Base-by-base conservation (phyloP, 2,888 invertebrate genomes). In the Spialia ferax region DNA sequence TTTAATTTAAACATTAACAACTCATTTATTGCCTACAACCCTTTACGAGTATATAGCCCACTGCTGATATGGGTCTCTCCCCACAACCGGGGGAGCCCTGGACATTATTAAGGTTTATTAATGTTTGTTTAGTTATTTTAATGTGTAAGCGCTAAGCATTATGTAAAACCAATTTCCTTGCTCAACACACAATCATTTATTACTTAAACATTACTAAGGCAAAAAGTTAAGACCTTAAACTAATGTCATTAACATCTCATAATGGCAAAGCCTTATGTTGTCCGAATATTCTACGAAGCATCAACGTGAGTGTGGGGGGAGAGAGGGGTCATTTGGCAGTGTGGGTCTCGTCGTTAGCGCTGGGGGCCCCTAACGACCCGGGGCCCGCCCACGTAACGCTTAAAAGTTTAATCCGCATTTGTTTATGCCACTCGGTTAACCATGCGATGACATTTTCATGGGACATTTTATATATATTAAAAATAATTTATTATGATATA, bases 331-430 rank as follows among this genome's bases (percentile, higher is more conserved):
- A 52, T 54, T 26, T 54, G 54, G 15, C 54, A 54, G 54, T 54
- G 23, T 2, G 23, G 23, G 26, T 23, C 54, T 26, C 26, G 26
- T 54, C 54, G 54, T 54, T 54, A 50, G 54, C 26, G 26, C 29
- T 13, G 15, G 23, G 23, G 23, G 52, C 22, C 15, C 42, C 52
- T 83, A 80, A 81, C 79, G 84, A 79, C 74, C 76, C 83, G 83
- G 85, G 85, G 82, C 79, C 82, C 85, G 85, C 87, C 88, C 81
- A 87, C 87, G 74, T 80, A 13, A 35, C 35, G 35, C 11, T 35
- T 13, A 13, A 35, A 82, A 82, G 78, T 77, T 81, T 74, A 73
- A 61, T 50, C 61, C 20, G 75, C 69, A 73, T 70, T 45, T 64
- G 55, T 57, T 59, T 52, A 50, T 63, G 69, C 62, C 61, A 62